Evolutionary conservation across 2,888 invertebrate species (phyloP).

Genomic region (Chydorus sphaericus): DNA sequence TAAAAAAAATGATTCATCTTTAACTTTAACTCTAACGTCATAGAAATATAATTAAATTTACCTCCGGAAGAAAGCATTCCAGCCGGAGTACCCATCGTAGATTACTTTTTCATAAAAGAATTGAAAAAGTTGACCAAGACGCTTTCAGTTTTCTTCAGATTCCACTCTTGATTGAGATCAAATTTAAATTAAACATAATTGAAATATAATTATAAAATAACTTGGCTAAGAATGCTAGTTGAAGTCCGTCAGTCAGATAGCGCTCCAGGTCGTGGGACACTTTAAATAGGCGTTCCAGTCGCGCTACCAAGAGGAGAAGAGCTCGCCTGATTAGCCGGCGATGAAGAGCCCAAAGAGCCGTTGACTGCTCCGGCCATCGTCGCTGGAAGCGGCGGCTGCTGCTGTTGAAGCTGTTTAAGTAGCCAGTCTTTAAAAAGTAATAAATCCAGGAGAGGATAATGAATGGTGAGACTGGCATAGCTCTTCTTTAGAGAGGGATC

Average conservation of each 20-base stretch:
- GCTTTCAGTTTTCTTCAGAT: slow-evolving; percentile 63
- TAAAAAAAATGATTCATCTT: background rate
- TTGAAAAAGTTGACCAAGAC: slow-evolving; percentile 97
- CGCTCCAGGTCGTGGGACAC: background rate
- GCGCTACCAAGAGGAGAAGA: background rate
- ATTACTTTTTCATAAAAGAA: slow-evolving; percentile 75
- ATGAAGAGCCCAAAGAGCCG: background rate
- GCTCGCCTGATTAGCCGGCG: slow-evolving; percentile 6
- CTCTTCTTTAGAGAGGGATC: no score
- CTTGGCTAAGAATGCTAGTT: background rate
- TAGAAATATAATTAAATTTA: background rate
- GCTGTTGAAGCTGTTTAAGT: slow-evolving; percentile 38
- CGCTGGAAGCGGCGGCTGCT: slow-evolving; percentile 23
- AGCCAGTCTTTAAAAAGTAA: no score
- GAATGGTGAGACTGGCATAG: no score
- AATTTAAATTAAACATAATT: no score
- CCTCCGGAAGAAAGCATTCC: slow-evolving; percentile 4
- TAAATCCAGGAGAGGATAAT: no score
- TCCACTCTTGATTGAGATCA: slow-evolving; percentile 44
- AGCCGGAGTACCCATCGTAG: slow-evolving; percentile 18
- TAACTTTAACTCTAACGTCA: no score
- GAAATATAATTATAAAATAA: no score
- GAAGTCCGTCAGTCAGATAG: slow-evolving; percentile 9
- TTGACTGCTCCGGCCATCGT: background rate
- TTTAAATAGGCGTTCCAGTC: background rate